Base-by-base conservation (phyloP, 2,888 invertebrate species). In the Ophion ellenae region DNA sequence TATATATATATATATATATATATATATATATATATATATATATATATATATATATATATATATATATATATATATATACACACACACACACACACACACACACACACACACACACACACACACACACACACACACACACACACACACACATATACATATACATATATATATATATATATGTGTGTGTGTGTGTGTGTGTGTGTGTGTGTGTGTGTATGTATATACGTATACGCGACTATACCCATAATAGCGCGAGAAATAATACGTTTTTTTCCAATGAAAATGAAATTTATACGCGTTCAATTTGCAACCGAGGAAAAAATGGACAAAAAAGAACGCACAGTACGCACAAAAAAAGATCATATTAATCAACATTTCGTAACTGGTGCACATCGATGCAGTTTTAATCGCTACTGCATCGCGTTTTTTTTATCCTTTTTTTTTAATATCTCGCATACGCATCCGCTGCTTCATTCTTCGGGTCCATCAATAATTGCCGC, bases 281-380 rank as follows among this genome's bases (percentile, higher is more conserved):
- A 73, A 75, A 70, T 69, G 36, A 77, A 71, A 85, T 79, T 85
- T 66, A 79, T 85, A 61, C 45, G 69, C 47, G 45, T 81, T 77
- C 69, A 70, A 75, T 75, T 75, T 70, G 36, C 17, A 64, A 59
- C 20, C 57, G 73, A 45, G 36, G n/a, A 75, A 82, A 78, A 85
- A 45, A 69, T 28, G 32, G 17, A 36, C 9, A 76, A 66, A 76
- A 66, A 28, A 28, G 20, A 10, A 53, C 40, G 36, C 47, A 10
- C 11, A 4, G 24, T n/a, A 70, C 11, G 20, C 9, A 47, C 45
- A 20, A n/a, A 11, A 11, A 73, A 79, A 28, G 17, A n/a, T 32
- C 5, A 40, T 63, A 70, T 59, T 59, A 70, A 79, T 79, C 76
- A 67, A 77, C 57, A 69, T 77, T 77, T 67, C 17, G 77, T 67